These are phyloP conservation scores for Coracopsis vasa DNA, from an alignment of 2,113 vertebrate species.

Conservation along the genomic window DNA sequence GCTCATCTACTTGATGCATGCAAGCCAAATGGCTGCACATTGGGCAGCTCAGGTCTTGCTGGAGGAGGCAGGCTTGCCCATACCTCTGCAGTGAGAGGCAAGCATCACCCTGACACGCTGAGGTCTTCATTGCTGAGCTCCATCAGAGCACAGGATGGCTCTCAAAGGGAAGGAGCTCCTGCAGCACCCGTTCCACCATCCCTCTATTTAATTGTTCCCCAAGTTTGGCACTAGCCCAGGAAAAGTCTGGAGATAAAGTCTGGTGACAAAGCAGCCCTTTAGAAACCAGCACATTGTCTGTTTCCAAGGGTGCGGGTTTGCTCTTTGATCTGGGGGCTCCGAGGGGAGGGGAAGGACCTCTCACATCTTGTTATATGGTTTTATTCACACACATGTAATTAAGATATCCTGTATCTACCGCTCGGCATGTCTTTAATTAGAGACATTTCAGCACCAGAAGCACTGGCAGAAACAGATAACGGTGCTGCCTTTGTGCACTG, in stretches of 20 bases:
- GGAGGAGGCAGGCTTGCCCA: neutral
- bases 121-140: neutral
- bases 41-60: neutral
- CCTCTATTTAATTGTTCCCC: neutral
- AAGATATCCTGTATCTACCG: conserved; percentile 24
- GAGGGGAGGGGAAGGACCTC: neutral
- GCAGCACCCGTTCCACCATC: neutral
- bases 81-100: neutral
- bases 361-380: neutral
- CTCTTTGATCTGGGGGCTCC: neutral
- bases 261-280: neutral
- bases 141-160: neutral
- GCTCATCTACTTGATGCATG: neutral
- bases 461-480: conserved; percentile 10
- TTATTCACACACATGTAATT: conserved; percentile 35
- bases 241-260: neutral
- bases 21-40: neutral
- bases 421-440: conserved; percentile 37
- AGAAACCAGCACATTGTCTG: neutral
- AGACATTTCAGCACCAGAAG: neutral
- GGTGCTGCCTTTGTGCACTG: neutral
- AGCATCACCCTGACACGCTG: fast-evolving
- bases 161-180: neutral
- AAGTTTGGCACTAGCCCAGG: neutral
- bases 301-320: neutral